phyloP scores from a whole-genome alignment of 2,797 vertebrate species.

The Heliangelus exortis region DNA sequence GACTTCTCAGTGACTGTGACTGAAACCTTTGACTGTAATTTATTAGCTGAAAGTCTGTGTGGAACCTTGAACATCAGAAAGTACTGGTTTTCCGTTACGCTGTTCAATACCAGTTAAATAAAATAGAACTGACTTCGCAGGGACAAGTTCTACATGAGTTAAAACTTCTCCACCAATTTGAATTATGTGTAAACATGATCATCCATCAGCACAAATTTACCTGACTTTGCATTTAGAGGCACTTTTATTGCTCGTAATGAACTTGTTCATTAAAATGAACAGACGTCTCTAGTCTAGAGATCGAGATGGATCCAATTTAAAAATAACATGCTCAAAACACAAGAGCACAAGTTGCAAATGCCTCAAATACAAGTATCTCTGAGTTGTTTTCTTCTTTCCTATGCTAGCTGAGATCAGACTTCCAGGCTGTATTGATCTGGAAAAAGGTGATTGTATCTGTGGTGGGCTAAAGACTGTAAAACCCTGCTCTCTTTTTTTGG shows the following conservation, averaged over 20 bases:
- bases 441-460: background rate
- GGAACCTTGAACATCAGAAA: background rate
- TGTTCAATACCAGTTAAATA: background rate
- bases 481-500: background rate
- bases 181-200: background rate
- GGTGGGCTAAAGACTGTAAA: background rate
- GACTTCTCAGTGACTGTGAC: background rate
- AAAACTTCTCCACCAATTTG: background rate
- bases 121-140: background rate
- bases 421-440: background rate
- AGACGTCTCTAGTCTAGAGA: fast-evolving
- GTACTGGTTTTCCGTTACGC: background rate
- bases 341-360: background rate
- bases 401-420: background rate
- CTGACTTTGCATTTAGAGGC: background rate
- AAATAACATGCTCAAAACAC: background rate
- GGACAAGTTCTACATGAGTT: background rate
- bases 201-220: background rate
- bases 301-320: background rate
- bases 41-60: background rate
- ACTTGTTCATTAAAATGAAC: background rate
- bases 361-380: background rate
- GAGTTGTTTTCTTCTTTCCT: background rate
- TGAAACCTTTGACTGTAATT: background rate
- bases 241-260: background rate